A percentile compares a stretch with the other conserved stretches of the same genome.
Conservation (phyloP, 2,888 invertebrate species). For the Melanargia galathea region DNA sequence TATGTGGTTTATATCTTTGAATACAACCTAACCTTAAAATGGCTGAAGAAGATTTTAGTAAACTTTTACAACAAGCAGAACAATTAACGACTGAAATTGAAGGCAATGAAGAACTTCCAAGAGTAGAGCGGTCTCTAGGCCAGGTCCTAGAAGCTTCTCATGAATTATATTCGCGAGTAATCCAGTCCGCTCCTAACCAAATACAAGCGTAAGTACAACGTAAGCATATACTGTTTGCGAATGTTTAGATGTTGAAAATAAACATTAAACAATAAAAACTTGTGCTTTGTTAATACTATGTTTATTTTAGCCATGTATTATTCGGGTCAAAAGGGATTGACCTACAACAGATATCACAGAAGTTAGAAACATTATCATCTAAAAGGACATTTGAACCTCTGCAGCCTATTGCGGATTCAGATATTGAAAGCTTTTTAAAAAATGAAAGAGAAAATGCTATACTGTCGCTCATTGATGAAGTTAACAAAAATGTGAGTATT, state of each 20-base stretch:
- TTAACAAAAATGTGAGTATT: constrained; percentile 88
- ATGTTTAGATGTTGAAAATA: neutral
- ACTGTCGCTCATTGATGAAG: constrained; percentile 94
- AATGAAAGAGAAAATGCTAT: constrained; percentile 98
- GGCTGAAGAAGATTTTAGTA: constrained; percentile 88
- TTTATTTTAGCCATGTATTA: constrained; percentile 87
- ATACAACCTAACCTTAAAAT: constrained; percentile 62
- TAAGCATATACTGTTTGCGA: constrained; percentile 10
- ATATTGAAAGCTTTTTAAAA: constrained; percentile 93
- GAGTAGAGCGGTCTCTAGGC: constrained; percentile 93
- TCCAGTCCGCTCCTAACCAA: constrained; percentile 92
- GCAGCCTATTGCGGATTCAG: constrained; percentile 94
- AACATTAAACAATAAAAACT: neutral
- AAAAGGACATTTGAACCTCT: constrained; percentile 93
- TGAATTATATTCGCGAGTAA: constrained; percentile 92
- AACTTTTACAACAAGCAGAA: constrained; percentile 95
- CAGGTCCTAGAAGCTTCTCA: constrained; percentile 96
- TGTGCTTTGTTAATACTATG: too few relatives aligned
- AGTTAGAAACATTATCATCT: constrained; percentile 93
- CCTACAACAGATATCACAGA: constrained; percentile 95
- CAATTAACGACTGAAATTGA: constrained; percentile 94
- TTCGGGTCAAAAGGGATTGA: constrained; percentile 96
- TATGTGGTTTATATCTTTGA: too few relatives aligned
- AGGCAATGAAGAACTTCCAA: constrained; percentile 90
- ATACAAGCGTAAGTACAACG: constrained; percentile 91